A percentile compares a stretch with the other conserved stretches of the same genome.
phyloP scores from a whole-genome alignment of 35 echinoderm and acorn worm genomes.

The Chiridota heheva region DNA sequence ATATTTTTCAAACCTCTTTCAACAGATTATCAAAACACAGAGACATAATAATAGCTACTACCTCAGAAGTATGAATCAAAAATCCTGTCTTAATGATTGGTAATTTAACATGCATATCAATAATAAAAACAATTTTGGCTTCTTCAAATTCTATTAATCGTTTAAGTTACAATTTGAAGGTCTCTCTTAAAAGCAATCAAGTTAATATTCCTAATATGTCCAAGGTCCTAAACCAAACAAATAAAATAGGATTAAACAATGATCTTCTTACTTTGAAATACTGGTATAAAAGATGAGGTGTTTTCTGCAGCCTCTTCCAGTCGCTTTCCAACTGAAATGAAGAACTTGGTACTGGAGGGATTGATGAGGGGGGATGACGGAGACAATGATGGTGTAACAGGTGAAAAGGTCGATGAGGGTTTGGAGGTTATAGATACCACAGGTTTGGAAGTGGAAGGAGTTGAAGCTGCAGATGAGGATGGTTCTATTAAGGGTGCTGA shows the following conservation, averaged over 20 bases:
- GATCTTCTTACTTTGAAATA: conserved; percentile 84
- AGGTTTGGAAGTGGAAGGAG: too few relatives aligned
- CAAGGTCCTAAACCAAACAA: background rate
- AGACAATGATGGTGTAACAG: background rate
- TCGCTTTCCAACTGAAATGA: conserved; percentile 84
- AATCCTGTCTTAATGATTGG: background rate
- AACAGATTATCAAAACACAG: too few relatives aligned
- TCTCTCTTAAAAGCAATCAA: background rate
- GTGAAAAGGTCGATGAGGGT: too few relatives aligned
- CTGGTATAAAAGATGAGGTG: conserved; percentile 59
- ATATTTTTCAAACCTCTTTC: too few relatives aligned
- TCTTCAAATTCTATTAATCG: background rate
- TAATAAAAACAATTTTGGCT: background rate
- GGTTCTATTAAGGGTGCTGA: too few relatives aligned
- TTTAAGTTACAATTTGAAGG: background rate
- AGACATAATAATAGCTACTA: too few relatives aligned
- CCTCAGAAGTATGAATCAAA: background rate
- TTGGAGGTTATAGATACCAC: too few relatives aligned
- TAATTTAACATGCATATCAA: background rate
- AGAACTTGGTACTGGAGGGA: conserved; percentile 58
- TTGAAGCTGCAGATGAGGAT: too few relatives aligned
- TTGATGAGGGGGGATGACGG: conserved; percentile 5
- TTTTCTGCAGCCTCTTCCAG: conserved; percentile 70
- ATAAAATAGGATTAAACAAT: background rate
- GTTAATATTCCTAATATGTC: background rate